A percentile compares a stretch with the other conserved stretches of the same genome.
phyloP scores from a whole-genome alignment of 2,797 vertebrate genomes.

The Typhlichthys subterraneus region DNA sequence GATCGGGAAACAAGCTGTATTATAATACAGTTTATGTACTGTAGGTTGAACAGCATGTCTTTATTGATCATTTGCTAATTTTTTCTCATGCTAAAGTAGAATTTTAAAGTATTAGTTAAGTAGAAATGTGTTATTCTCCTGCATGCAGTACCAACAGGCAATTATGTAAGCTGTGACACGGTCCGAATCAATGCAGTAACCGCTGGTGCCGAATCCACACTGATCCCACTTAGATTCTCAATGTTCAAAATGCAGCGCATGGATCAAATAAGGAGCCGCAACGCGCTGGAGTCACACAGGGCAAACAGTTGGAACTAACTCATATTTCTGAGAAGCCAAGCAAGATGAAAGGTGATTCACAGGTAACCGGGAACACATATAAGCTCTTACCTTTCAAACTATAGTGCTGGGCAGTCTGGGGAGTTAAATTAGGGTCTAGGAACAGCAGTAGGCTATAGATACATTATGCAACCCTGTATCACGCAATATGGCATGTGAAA shows the following conservation, averaged over 20 bases:
- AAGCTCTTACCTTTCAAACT: conserved; percentile 30
- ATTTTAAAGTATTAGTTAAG: conserved; percentile 10
- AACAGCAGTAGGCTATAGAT: neutral
- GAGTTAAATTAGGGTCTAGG: conserved; percentile 11
- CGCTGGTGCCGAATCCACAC: conserved; percentile 23
- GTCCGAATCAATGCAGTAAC: conserved; percentile 42
- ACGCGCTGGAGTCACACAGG: conserved; percentile 35
- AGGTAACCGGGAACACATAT: conserved; percentile 26
- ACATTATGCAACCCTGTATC: conserved; percentile 10
- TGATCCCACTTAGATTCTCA: conserved; percentile 31
- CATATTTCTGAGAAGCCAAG: conserved; percentile 23
- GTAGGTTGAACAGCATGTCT: too few species aligned
- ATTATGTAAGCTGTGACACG: conserved; percentile 16
- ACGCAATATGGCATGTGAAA: neutral
- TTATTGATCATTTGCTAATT: too few species aligned
- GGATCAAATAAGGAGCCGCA: conserved; percentile 38
- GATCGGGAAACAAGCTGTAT: too few species aligned
- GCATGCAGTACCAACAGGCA: conserved; percentile 5
- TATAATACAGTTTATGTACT: too few species aligned
- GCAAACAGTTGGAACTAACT: conserved; percentile 37
- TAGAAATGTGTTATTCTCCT: conserved; percentile 17
- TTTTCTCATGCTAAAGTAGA: too few species aligned
- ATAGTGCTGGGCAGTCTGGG: conserved; percentile 21
- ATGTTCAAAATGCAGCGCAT: conserved; percentile 36
- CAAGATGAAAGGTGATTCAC: conserved; percentile 30